These are phyloP conservation scores for Herminia tarsipennalis DNA, from an alignment of 2,888 invertebrate species.

Conservation along the genomic window DNA sequence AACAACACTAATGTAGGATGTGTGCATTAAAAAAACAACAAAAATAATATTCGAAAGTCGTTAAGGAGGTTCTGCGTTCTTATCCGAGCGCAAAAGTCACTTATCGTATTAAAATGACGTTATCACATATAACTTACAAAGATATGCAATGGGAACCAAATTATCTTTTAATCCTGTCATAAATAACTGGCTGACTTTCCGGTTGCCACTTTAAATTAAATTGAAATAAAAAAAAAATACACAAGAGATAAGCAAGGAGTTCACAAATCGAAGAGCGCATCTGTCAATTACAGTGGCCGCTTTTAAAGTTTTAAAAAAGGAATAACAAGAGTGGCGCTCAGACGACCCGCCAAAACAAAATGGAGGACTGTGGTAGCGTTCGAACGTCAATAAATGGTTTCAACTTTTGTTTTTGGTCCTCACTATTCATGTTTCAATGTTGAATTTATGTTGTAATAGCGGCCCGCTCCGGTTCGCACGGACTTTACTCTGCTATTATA, in stretches of 20 bases:
- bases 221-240: slow-evolving; percentile 50
- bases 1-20: too few relatives aligned
- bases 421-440: slow-evolving; percentile 27
- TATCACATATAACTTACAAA: too few relatives aligned
- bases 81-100: too few relatives aligned
- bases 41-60: too few relatives aligned
- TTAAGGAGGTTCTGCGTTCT: too few relatives aligned
- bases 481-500: too few relatives aligned
- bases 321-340: slow-evolving; percentile 38
- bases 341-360: slow-evolving; percentile 44
- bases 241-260: slow-evolving; percentile 45
- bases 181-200: slow-evolving; percentile 51
- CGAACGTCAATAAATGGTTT: slow-evolving; percentile 35
- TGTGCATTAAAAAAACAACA: too few relatives aligned
- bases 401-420: slow-evolving; percentile 17
- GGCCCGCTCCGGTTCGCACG: too few relatives aligned
- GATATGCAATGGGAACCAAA: too few relatives aligned
- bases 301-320: slow-evolving; percentile 43
- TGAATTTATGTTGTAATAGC: too few relatives aligned
- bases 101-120: too few relatives aligned
- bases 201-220: slow-evolving; percentile 60
- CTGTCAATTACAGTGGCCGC: slow-evolving; percentile 59
- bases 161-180: slow-evolving; percentile 43
- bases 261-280: slow-evolving; percentile 55
- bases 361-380: slow-evolving; percentile 38